Evolutionary conservation across 1,140 invertebrate genomes (phyloP), one percentile per base, ranked within the genome.

Genomic region (Aphis craccivora): DNA sequence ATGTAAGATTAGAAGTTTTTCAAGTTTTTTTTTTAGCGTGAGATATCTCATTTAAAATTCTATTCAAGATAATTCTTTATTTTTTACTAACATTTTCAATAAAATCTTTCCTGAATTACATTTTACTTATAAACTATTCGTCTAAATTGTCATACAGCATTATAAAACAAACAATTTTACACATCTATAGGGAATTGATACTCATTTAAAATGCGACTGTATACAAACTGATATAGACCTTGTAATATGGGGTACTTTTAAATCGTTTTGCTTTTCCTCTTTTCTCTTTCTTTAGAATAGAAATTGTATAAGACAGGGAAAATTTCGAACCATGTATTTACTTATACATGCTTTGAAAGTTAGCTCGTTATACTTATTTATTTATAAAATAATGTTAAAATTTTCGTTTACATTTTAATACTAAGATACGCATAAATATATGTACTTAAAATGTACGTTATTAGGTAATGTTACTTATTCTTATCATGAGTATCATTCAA

Each of bases 131-230:
- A 37, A 89, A 89, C 88, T 55, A 67, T 90, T 90, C 37, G 55
- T 43, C 40, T 90, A 90, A 40, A 67, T 90, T 43, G 89, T 67
- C 37, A 90, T 67, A 67, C 23, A 40, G 53, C 40, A 67, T 90
- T 90, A 40, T 90, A 90, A 90, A 90, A n/a, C 55, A 90, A 90
- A 90, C 89, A 90, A 67, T 67, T 40, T 43, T 67, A 90, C 89
- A 76, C n/a, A 76, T 76, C 89, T 45, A 45, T n/a, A 20, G 89
- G 40, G 89, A 90, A 43, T 60, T 43, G 89, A 67, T 60, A 43
- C 37, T 90, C 89, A 90, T 90, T 90, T 90, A 60, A 60, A 67
- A 90, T 67, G 89, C 37, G 23, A 60, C 53, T 3, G 55, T 90
- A 89, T 25, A 67, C 40, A n/a, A 67, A 90, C 35, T 60, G 53